Evolutionary conservation across 2,797 vertebrate genomes (phyloP).

Genomic region (Micropoecilia bifurca): DNA sequence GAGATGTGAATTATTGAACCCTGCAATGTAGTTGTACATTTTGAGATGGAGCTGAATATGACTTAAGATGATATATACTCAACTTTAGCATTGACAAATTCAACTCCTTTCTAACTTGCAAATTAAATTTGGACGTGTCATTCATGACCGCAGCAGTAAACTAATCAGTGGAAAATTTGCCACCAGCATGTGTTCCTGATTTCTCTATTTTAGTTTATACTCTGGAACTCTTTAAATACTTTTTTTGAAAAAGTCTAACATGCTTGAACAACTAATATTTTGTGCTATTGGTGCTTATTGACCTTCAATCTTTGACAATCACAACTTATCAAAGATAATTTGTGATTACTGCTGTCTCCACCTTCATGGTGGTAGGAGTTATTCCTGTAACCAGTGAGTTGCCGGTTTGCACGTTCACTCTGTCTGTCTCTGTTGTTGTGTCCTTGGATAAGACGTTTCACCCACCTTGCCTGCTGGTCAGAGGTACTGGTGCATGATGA

Average conservation of each 20-base stretch:
- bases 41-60: no score
- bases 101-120: background rate
- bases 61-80: background rate
- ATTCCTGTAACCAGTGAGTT: no score
- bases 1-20: no score
- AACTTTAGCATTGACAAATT: background rate
- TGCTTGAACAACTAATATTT: background rate
- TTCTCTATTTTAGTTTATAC: background rate
- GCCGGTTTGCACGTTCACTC: no score
- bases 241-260: background rate
- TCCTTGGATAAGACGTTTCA: no score
- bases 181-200: background rate
- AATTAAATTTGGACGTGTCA: background rate
- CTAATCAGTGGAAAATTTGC: background rate
- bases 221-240: background rate
- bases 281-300: background rate
- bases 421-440: no score
- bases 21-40: no score
- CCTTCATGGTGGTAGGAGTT: no score
- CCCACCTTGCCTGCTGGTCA: no score
- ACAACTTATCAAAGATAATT: background rate
- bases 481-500: no score
- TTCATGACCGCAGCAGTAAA: background rate
- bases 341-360: background rate
- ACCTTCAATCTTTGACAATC: background rate